Conservation (phyloP, 2,113 vertebrate genomes). For the Sapayoa aenigma region DNA sequence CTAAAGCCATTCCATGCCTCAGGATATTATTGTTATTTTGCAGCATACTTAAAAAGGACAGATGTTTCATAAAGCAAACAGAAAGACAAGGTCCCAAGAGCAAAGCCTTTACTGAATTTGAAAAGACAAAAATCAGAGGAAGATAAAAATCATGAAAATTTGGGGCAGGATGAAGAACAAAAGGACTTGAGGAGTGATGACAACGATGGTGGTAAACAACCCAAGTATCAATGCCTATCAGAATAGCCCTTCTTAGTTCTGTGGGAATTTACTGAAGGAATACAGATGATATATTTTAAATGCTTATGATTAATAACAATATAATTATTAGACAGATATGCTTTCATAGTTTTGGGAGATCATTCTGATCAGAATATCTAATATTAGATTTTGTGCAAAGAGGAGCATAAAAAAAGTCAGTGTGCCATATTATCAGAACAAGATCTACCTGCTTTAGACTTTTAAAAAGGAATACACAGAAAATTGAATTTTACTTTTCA, state of each 20-base stretch:
- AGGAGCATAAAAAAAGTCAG: neutral
- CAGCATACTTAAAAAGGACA: neutral
- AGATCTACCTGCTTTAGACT: neutral
- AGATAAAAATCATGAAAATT: neutral
- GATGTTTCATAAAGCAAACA: neutral
- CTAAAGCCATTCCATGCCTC: neutral
- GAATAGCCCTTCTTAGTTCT: neutral
- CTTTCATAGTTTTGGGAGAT: neutral
- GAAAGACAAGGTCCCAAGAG: neutral
- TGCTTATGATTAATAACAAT: neutral
- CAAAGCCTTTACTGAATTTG: neutral
- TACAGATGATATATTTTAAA: neutral
- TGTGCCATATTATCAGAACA: neutral
- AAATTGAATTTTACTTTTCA: neutral
- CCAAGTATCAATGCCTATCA: neutral
- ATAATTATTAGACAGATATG: neutral
- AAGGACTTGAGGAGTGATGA: neutral
- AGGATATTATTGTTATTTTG: neutral
- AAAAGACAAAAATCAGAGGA: neutral
- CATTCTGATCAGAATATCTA: neutral
- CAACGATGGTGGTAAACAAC: rapidly evolving
- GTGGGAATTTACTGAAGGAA: neutral
- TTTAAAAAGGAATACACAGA: neutral
- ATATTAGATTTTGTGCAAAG: neutral
- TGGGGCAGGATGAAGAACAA: neutral